Conservation (phyloP, 2,888 invertebrate species). For the Dione juno region DNA sequence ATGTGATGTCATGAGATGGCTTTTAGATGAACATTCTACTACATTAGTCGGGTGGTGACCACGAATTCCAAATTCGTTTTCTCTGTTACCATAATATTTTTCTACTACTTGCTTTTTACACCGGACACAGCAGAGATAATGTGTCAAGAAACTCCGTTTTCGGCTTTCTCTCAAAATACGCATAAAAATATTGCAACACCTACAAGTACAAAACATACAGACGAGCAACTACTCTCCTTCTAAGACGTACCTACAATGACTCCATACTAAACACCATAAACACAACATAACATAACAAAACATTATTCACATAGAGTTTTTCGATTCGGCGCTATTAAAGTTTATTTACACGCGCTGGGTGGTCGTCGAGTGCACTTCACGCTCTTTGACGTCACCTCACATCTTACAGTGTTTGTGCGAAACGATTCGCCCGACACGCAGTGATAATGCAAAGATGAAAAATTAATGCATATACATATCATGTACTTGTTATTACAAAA, state of each 20-base stretch:
- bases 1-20: no score
- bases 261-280: not conserved
- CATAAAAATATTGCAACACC: no score
- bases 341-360: slow-evolving; percentile 69
- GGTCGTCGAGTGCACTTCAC: slow-evolving; percentile 84
- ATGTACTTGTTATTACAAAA: not conserved
- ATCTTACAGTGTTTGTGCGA: slow-evolving; percentile 41
- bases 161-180: no score
- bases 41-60: no score
- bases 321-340: slow-evolving; percentile 51
- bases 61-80: no score
- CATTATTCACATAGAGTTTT: slow-evolving; percentile 35
- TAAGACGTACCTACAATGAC: not conserved
- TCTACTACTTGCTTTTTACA: no score
- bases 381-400: slow-evolving; percentile 61
- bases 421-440: slow-evolving; percentile 44
- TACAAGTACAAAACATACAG: not conserved
- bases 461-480: slow-evolving; percentile 35
- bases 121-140: no score
- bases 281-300: slow-evolving; percentile 9
- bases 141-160: no score
- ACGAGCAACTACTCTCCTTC: not conserved
- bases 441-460: slow-evolving; percentile 49
- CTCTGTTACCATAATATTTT: no score
- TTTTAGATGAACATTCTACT: no score